Evolutionary conservation across 2,797 vertebrate genomes (phyloP), one percentile per base, ranked within the genome.

Genomic region (Pelobates cultripes): DNA sequence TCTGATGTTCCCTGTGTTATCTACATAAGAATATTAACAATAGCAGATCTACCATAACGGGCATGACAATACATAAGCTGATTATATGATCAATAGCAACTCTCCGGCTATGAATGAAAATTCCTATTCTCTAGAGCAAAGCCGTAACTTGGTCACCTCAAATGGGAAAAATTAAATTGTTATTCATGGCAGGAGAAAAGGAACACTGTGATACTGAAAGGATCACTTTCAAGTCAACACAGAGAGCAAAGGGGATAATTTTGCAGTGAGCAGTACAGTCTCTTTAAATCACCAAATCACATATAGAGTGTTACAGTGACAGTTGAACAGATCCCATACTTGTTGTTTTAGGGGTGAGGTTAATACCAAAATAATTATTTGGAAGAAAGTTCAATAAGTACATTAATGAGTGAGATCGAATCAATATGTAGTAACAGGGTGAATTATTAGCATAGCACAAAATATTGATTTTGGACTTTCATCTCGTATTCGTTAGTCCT

Each of bases 381-480:
- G 55, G 70, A 47, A 42, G 43, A 44, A 47, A 60, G 47, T 66
- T 76, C 42, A 78, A 83, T 68, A 51, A 78, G 70, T 51, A 74
- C 70, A 63, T 47, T 73, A 72, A 75, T 70, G 73, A 78, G 45
- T 55, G 42, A 74, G 53, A 73, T 78, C 76, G 45, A 61, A 70
- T 60, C 66, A 8, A 74, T 74, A 78, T 43, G 47, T n/a, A 42
- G 69, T 53, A 66, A 76, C 71, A 53, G 75, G 71, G 28, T 55
- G 55, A n/a, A 55, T 78, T 78, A 82, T 82, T 68, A 82, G 80
- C 70, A 28, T 45, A 78, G 75, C 47, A 80, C 67, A 71, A 67
- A 77, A 40, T 89, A 85, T 89, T 66, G 89, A 90, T 89, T 86
- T 79, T 66, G 69, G 68, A 63, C 86, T 87, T 83, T 77, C 45